Conservation (phyloP, 64 coral and sea anemone species). For the Montipora efflorescens region DNA sequence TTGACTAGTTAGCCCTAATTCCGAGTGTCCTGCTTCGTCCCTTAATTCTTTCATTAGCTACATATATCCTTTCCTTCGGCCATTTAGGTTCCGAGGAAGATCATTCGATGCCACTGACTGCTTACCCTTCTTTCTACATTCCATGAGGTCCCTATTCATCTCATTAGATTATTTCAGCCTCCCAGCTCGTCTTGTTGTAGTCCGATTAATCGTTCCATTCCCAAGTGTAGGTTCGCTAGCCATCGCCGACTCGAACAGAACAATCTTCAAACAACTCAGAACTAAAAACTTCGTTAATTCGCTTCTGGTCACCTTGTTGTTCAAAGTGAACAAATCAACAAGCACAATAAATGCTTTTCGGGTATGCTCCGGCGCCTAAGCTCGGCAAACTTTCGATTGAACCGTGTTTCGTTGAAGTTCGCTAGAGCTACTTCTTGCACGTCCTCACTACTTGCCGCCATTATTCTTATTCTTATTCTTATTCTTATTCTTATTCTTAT, state of each 20-base stretch:
- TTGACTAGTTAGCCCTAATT: slow-evolving; percentile 57
- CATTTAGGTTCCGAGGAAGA: too few relatives aligned
- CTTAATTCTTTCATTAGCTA: slow-evolving; percentile 38
- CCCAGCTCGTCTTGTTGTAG: slow-evolving; percentile 21
- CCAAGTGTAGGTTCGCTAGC: slow-evolving; percentile 5
- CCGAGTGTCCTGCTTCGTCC: slow-evolving; percentile 38
- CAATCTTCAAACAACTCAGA: slow-evolving; percentile 13
- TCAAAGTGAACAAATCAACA: slow-evolving; percentile 17
- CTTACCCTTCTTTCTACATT: slow-evolving; percentile 56
- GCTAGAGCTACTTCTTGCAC: too few relatives aligned
- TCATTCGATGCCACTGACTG: slow-evolving; percentile 15
- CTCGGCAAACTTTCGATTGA: too few relatives aligned
- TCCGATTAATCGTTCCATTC: slow-evolving; percentile 25
- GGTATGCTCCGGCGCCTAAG: not conserved
- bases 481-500: too few relatives aligned
- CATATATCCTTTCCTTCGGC: too few relatives aligned
- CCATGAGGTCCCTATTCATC: too few relatives aligned
- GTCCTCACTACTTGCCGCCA: too few relatives aligned
- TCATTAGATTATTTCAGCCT: slow-evolving; percentile 37
- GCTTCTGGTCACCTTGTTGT: slow-evolving; percentile 62
- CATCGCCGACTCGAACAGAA: not conserved
- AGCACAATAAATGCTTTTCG: too few relatives aligned
- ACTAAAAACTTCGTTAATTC: slow-evolving; percentile 52
- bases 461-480: too few relatives aligned
- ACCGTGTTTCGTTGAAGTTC: too few relatives aligned